Evolutionary conservation across 1,140 invertebrate genomes (phyloP).

Genomic region (Hycleus cichorii): DNA sequence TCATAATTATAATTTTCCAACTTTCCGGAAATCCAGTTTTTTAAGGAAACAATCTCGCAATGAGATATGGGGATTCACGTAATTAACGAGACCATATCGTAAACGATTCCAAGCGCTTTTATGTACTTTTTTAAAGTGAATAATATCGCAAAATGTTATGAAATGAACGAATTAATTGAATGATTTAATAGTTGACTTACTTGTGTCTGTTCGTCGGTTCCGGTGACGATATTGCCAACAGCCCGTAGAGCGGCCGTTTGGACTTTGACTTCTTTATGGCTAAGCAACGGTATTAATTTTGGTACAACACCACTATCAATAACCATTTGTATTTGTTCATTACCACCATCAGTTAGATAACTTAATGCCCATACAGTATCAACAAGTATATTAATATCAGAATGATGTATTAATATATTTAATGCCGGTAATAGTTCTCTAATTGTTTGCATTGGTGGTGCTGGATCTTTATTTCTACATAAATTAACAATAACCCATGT

Average conservation of each 20-base stretch:
- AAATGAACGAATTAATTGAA: no score
- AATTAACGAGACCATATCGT: no score
- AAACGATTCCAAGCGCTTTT: no score
- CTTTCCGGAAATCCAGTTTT: no score
- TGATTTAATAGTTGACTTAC: conserved; percentile 14
- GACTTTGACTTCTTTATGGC: conserved; percentile 95
- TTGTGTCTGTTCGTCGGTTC: conserved; percentile 97
- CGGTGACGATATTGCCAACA: conserved; percentile 98
- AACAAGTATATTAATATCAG: conserved; percentile 93
- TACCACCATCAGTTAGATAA: conserved; percentile 96
- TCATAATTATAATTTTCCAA: no score
- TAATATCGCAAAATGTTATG: no score
- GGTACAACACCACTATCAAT: conserved; percentile 95
- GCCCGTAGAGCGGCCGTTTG: conserved; percentile 95
- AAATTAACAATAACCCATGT: conserved; percentile 98
- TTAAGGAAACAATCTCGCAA: no score
- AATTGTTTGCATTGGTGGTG: conserved; percentile 79
- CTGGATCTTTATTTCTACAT: conserved; percentile 93
- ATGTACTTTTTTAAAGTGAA: no score
- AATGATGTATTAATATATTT: conserved; percentile 88
- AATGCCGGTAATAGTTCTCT: conserved; percentile 91
- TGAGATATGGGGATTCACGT: no score
- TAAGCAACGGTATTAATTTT: conserved; percentile 87
- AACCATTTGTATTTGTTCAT: conserved; percentile 98
- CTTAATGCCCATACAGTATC: conserved; percentile 99